Conservation (phyloP, 2,113 vertebrate species). For the Python bivittatus region DNA sequence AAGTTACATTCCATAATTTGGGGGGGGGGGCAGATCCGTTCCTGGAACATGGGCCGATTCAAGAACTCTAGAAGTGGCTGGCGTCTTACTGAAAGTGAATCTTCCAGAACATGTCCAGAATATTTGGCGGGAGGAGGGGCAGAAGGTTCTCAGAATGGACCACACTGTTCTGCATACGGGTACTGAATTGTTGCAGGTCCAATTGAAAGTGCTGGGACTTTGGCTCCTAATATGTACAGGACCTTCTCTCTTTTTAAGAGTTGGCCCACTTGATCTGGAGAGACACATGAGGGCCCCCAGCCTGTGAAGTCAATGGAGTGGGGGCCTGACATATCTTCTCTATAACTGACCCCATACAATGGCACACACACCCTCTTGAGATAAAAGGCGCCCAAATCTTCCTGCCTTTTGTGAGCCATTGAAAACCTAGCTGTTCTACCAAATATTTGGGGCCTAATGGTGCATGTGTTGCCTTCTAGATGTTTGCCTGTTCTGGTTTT, state of each 20-base stretch:
- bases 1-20: background rate
- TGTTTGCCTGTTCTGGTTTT: background rate
- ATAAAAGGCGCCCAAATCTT: background rate
- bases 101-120: background rate
- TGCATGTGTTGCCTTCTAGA: background rate
- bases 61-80: background rate
- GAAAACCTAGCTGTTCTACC: background rate
- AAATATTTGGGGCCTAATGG: background rate
- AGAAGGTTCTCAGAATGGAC: background rate
- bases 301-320: background rate
- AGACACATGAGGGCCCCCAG: background rate
- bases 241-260: background rate
- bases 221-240: background rate
- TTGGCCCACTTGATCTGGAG: background rate
- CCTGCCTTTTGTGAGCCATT: background rate
- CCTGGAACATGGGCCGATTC: no score
- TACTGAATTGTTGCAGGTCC: background rate
- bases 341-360: background rate
- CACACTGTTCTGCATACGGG: background rate
- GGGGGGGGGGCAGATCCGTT: no score
- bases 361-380: background rate
- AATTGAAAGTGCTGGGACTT: background rate
- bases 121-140: background rate
- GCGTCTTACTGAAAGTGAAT: background rate
- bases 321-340: fast-evolving